Evolutionary conservation across 2,113 vertebrate species (phyloP).

Genomic region (Leptobrachium leishanense): DNA sequence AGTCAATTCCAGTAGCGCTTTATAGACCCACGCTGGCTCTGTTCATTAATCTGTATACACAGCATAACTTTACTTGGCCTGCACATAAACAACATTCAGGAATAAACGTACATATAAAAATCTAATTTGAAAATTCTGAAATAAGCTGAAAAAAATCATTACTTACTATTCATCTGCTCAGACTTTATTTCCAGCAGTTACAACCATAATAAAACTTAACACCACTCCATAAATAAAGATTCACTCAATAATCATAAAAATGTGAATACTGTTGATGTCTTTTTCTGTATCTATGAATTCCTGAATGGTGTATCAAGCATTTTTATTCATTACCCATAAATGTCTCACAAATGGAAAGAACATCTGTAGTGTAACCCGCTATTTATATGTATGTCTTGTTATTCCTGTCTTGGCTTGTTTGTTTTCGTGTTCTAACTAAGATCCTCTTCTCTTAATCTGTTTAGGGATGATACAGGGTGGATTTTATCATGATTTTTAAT

Average conservation of each 20-base stretch:
- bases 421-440: too few relatives aligned
- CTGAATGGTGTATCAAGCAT: background rate
- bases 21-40: too few relatives aligned
- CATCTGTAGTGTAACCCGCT: background rate
- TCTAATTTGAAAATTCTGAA: background rate
- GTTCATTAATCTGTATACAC: too few relatives aligned
- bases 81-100: background rate
- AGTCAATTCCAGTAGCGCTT: too few relatives aligned
- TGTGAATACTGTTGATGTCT: slow-evolving; percentile 36
- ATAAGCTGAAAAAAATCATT: slow-evolving; percentile 28
- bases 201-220: slow-evolving; percentile 41
- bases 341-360: background rate
- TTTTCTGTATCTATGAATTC: slow-evolving; percentile 15
- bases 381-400: background rate
- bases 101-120: background rate
- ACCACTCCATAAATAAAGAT: slow-evolving; percentile 34
- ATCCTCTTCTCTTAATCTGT: too few relatives aligned
- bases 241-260: slow-evolving; percentile 30
- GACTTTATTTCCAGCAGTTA: slow-evolving; percentile 40
- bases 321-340: background rate
- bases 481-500: too few relatives aligned
- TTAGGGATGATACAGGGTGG: too few relatives aligned
- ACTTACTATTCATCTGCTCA: slow-evolving; percentile 16
- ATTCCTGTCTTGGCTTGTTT: background rate
- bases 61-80: background rate